phyloP scores from a whole-genome alignment of 2,888 invertebrate species.

The Danaus chrysippus region DNA sequence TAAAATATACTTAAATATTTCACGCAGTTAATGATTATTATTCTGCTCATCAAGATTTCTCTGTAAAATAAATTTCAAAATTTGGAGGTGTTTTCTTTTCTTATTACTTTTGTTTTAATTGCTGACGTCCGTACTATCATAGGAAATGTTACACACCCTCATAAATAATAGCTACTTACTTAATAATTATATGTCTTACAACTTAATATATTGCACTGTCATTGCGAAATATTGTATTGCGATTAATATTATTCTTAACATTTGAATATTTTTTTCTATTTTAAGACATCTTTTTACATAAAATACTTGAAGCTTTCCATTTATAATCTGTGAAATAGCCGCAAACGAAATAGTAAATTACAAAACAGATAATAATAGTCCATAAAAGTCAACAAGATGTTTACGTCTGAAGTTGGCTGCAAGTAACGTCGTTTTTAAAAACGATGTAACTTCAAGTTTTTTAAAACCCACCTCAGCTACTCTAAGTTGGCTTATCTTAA shows the following conservation, averaged over 20 bases:
- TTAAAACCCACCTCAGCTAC: constrained; percentile 58
- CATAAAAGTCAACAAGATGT: too few relatives aligned
- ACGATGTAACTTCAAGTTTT: constrained; percentile 54
- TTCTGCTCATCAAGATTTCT: not conserved
- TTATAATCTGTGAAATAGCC: too few relatives aligned
- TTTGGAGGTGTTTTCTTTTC: constrained; percentile 13
- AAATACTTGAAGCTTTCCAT: too few relatives aligned
- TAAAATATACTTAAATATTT: too few relatives aligned
- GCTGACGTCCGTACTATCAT: constrained; percentile 8
- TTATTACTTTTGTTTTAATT: constrained; percentile 13
- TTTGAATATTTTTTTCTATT: too few relatives aligned
- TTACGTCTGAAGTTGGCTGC: constrained; percentile 28
- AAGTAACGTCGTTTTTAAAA: constrained; percentile 47
- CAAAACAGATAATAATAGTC: too few relatives aligned
- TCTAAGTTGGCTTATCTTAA: too few relatives aligned
- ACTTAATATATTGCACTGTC: not conserved
- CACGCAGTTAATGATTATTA: not conserved
- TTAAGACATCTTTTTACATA: too few relatives aligned
- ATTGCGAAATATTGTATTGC: not conserved
- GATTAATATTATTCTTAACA: not conserved
- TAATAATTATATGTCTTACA: not conserved
- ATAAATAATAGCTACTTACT: not conserved
- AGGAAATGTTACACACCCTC: constrained; percentile 16
- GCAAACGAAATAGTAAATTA: too few relatives aligned
- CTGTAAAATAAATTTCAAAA: not conserved